These are phyloP conservation scores for Ahaetulla prasina DNA, from an alignment of 2,113 vertebrate species.

Conservation along the genomic window DNA sequence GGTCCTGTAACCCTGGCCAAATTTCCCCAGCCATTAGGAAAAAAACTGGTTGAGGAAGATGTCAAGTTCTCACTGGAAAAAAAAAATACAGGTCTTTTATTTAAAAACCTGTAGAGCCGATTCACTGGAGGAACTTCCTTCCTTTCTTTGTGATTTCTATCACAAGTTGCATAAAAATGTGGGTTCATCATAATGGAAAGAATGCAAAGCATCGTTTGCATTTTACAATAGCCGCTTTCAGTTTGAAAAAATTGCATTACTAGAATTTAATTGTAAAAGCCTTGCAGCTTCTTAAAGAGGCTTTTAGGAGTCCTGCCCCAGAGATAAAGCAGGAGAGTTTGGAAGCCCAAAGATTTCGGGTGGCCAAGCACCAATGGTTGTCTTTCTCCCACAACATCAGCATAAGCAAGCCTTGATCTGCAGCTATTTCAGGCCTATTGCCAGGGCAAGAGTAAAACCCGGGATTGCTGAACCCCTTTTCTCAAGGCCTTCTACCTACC, in stretches of 20 bases:
- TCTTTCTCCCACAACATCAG: conserved; percentile 1
- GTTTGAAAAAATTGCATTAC: not conserved
- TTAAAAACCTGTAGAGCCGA: not conserved
- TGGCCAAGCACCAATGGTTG: not conserved
- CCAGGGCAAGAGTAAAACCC: conserved; percentile 47
- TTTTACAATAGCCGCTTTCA: not conserved
- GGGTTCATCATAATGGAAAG: not conserved
- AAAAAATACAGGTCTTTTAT: not conserved
- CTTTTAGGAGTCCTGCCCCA: conserved; percentile 17
- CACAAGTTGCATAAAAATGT: not conserved
- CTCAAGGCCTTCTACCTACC: conserved; percentile 57
- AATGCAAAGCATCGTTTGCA: not conserved
- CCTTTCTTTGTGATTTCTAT: not conserved
- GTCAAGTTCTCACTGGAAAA: not conserved
- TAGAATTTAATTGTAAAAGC: not conserved
- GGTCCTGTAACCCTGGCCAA: not conserved
- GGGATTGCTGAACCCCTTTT: conserved; percentile 22
- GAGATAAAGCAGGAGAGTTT: not conserved
- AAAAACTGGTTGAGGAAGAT: conserved; percentile 28
- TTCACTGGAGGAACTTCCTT: not conserved
- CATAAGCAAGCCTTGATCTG: conserved; percentile 45
- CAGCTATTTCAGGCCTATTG: conserved; percentile 69
- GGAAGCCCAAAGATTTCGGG: not conserved
- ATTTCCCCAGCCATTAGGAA: not conserved
- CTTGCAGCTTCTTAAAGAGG: conserved; percentile 10